Evolutionary conservation across 2,113 vertebrate species (phyloP).

Genomic region (Entosphenus tridentatus): DNA sequence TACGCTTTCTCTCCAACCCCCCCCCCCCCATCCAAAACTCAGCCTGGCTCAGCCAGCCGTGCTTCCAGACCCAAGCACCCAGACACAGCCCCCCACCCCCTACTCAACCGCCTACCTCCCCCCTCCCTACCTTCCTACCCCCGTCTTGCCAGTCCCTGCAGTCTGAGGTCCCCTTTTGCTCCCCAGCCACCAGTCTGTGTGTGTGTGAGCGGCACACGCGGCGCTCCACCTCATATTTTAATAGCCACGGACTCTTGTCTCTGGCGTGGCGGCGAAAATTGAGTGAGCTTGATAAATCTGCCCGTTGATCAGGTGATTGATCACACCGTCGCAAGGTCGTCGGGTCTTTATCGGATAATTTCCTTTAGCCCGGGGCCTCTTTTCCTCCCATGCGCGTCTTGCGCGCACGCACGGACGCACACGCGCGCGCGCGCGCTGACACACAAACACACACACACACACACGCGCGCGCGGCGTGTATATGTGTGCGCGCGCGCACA

Average conservation of each 20-base stretch:
- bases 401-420: not conserved
- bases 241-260: not conserved
- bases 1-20: not conserved
- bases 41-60: not conserved
- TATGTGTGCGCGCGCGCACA: not conserved
- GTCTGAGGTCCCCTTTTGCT: too few species aligned
- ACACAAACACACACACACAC: slow-evolving; percentile 2
- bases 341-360: slow-evolving; percentile 5
- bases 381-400: not conserved
- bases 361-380: slow-evolving; percentile 4
- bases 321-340: slow-evolving; percentile 5
- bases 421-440: not conserved
- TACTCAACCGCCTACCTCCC: not conserved
- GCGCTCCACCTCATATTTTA: not conserved
- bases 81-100: not conserved
- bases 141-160: too few species aligned
- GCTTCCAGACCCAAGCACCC: too few species aligned
- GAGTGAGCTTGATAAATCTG: slow-evolving; percentile 5
- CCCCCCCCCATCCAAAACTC: not conserved
- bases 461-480: not conserved
- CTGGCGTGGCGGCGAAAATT: slow-evolving; percentile 5
- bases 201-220: too few species aligned
- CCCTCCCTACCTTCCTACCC: not conserved
- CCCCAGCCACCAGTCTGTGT: too few species aligned
- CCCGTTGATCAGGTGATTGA: slow-evolving; percentile 7